Conservation (phyloP, 2,113 vertebrate species). For the Actenoides hombroni region DNA sequence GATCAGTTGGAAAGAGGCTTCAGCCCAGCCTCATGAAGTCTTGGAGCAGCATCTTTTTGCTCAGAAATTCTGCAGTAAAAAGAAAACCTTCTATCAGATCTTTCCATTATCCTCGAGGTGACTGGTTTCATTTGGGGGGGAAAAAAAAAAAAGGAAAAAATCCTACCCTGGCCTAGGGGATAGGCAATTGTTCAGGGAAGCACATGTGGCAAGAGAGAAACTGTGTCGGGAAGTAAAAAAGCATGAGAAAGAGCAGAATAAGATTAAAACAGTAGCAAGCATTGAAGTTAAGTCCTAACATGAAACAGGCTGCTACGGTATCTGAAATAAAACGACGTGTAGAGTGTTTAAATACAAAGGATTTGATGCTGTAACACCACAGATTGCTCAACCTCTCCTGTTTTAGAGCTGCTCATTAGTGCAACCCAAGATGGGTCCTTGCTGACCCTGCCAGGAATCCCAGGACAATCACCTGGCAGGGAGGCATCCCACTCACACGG, state of each 20-base stretch:
- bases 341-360: not conserved
- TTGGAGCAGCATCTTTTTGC: not conserved
- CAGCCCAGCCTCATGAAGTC: not conserved
- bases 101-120: not conserved
- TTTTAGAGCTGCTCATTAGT: not conserved
- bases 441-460: slow-evolving; percentile 34
- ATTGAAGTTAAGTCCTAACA: not conserved
- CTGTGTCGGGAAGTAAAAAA: not conserved
- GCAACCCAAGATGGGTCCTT: not conserved
- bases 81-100: not conserved
- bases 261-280: not conserved
- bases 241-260: not conserved
- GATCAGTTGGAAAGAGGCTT: not conserved
- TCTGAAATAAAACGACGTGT: not conserved
- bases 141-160: not conserved
- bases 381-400: not conserved
- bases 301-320: not conserved
- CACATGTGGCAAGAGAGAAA: not conserved
- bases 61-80: not conserved
- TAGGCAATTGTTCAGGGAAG: not conserved
- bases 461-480: not conserved
- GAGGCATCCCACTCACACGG: not conserved
- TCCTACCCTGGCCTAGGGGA: not conserved
- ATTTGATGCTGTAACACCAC: not conserved
- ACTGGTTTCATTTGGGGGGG: not conserved